phyloP scores from a whole-genome alignment of 2,797 vertebrate genomes.

The Craterocephalus amniculus region DNA sequence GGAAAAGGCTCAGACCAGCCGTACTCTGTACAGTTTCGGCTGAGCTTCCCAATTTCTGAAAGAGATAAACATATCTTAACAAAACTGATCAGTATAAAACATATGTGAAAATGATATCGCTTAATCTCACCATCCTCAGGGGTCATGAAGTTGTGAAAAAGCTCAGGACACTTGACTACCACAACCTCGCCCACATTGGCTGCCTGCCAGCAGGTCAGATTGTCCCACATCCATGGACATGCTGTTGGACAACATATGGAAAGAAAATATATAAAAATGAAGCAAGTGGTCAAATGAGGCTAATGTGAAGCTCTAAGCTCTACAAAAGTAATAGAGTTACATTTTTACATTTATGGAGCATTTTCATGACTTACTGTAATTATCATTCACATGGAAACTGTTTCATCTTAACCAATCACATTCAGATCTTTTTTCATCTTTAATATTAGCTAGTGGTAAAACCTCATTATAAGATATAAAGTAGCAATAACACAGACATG shows the following conservation, averaged over 20 bases:
- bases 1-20: slow-evolving; percentile 96
- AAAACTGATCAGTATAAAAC: neutral
- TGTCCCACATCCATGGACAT: slow-evolving; percentile 96
- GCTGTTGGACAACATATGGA: slow-evolving; percentile 67
- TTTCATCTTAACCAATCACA: neutral
- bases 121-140: slow-evolving; percentile 84
- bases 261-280: neutral
- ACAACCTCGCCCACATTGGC: slow-evolving; percentile 87
- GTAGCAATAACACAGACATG: too few species aligned
- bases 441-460: neutral
- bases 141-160: slow-evolving; percentile 87
- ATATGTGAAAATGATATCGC: neutral
- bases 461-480: too few species aligned
- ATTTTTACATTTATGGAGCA: neutral
- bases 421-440: neutral
- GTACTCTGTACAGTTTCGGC: slow-evolving; percentile 92
- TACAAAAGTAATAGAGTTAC: neutral
- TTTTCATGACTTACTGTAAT: neutral
- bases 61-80: neutral
- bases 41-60: slow-evolving; percentile 86
- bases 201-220: slow-evolving; percentile 95
- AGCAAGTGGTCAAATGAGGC: slow-evolving; percentile 15
- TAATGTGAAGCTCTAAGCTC: too few species aligned
- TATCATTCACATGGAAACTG: neutral
- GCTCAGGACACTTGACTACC: slow-evolving; percentile 89